phyloP scores from a whole-genome alignment of 2,888 invertebrate genomes.

The Dicyrtomina minuta region DNA sequence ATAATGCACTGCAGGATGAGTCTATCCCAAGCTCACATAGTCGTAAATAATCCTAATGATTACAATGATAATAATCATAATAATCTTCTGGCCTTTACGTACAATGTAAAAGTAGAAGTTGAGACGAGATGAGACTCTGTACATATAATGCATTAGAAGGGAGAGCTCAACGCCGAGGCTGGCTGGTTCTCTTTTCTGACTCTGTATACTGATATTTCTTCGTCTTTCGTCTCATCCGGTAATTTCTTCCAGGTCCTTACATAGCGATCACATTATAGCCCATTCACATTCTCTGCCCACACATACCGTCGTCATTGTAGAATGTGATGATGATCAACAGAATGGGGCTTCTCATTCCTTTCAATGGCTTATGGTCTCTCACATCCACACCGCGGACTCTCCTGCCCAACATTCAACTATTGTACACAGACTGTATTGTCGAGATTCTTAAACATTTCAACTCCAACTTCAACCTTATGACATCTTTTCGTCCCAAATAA shows the following conservation, averaged over 20 bases:
- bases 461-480: neutral
- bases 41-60: constrained; percentile 33
- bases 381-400: no score
- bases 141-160: neutral
- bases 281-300: constrained; percentile 6
- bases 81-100: constrained; percentile 15
- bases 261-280: constrained; percentile 5
- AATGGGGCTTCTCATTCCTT: constrained; percentile 9
- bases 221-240: neutral
- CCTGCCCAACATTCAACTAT: no score
- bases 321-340: neutral
- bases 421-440: no score
- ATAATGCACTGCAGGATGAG: constrained; percentile 8
- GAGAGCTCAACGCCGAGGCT: no score
- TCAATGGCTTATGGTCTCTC: neutral
- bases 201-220: no score
- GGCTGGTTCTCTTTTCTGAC: neutral
- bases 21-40: constrained; percentile 19
- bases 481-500: neutral
- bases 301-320: neutral
- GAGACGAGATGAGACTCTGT: no score
- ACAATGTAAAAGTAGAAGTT: neutral
- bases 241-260: constrained; percentile 17
- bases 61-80: constrained; percentile 32
- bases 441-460: no score